These are phyloP conservation scores for Eubasilissa regina DNA, from an alignment of 1,140 invertebrate species.

Conservation along the genomic window DNA sequence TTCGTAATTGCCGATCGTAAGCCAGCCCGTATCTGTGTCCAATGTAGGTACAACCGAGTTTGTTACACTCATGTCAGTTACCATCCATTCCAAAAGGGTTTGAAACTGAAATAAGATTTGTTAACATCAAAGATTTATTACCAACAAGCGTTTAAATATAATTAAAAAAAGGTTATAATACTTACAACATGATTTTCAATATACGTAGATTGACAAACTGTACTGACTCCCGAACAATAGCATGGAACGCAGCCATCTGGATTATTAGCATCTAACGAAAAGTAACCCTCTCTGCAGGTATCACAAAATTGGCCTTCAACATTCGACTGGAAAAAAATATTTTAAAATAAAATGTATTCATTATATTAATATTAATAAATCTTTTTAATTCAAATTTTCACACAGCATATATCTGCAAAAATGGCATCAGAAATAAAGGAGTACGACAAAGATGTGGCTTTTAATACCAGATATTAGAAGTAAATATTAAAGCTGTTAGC, in stretches of 20 bases:
- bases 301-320: conserved; percentile 88
- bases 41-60: conserved; percentile 70
- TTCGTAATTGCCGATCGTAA: conserved; percentile 78
- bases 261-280: conserved; percentile 83
- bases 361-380: too few relatives aligned
- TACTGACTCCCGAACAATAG: conserved; percentile 92
- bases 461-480: too few relatives aligned
- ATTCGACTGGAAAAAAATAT: conserved; percentile 71
- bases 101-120: conserved; percentile 69
- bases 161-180: conserved; percentile 21
- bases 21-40: conserved; percentile 72
- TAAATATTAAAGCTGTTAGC: too few relatives aligned
- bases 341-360: too few relatives aligned
- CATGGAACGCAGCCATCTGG: conserved; percentile 89
- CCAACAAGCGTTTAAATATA: too few relatives aligned
- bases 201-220: conserved; percentile 78
- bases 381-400: too few relatives aligned
- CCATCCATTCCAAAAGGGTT: conserved; percentile 76
- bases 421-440: too few relatives aligned
- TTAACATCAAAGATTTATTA: not conserved
- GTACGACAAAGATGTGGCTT: too few relatives aligned
- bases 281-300: conserved; percentile 88
- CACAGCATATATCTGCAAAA: too few relatives aligned
- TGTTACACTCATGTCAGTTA: conserved; percentile 76
- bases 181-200: conserved; percentile 75